Percentiles rank a stretch among this genome's conserved stretches.
phyloP scores from a whole-genome alignment of 2,113 vertebrate species.

The Nematolebias whitei region DNA sequence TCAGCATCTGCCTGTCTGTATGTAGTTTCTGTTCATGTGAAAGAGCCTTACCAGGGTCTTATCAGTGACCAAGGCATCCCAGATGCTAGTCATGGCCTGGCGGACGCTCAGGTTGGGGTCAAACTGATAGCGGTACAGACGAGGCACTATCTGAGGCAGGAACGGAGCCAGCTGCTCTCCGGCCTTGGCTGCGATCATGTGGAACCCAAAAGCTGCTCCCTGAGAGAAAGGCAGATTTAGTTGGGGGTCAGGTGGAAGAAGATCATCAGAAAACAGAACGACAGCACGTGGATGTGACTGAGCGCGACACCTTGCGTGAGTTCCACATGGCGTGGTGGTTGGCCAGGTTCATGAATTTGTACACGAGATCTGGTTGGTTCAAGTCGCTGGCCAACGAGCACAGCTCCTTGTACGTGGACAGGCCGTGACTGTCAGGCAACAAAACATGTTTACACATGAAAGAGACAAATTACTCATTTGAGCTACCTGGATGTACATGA shows the following conservation, averaged over 20 bases:
- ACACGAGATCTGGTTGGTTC: constrained; percentile 96
- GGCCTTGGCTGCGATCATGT: constrained; percentile 93
- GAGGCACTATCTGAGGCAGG: constrained; percentile 91
- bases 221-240: constrained; percentile 53
- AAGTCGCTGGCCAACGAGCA: constrained; percentile 97
- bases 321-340: constrained; percentile 99
- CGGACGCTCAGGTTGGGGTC: constrained; percentile 95
- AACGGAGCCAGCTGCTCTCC: constrained; percentile 94
- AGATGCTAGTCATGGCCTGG: constrained; percentile 98
- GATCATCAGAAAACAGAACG: not conserved
- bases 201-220: constrained; percentile 98
- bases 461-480: not conserved
- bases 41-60: constrained; percentile 84
- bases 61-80: constrained; percentile 94
- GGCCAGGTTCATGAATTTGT: constrained; percentile 99
- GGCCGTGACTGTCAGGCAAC: constrained; percentile 83
- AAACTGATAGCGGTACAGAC: constrained; percentile 97
- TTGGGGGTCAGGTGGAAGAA: not conserved
- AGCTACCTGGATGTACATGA: no score
- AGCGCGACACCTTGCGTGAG: constrained; percentile 90
- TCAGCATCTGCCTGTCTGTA: not conserved
- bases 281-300: not conserved
- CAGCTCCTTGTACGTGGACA: constrained; percentile 98
- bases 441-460: not conserved
- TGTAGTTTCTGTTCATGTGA: no score